Evolutionary conservation across 2,113 vertebrate species (phyloP).

Genomic region (Pachyramphus minor): DNA sequence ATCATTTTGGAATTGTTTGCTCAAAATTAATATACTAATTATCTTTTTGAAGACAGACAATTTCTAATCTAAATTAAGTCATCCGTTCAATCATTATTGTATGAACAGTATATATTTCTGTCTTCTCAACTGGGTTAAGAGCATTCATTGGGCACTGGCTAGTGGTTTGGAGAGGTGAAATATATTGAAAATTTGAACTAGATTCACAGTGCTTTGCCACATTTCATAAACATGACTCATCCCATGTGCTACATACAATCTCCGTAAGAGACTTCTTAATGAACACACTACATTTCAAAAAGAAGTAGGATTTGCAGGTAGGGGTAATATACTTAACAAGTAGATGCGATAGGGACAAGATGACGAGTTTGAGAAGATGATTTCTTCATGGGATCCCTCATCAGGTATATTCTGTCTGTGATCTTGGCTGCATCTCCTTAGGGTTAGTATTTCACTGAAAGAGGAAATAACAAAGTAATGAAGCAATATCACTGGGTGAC

Average conservation of each 20-base stretch:
- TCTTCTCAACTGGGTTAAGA: background rate
- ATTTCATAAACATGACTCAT: background rate
- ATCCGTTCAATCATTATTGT: background rate
- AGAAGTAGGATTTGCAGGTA: background rate
- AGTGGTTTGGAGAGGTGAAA: background rate
- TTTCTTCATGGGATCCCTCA: background rate
- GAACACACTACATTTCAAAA: background rate
- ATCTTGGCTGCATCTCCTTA: background rate
- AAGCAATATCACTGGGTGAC: background rate
- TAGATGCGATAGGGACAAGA: background rate
- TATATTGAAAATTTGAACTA: background rate
- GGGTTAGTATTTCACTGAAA: background rate
- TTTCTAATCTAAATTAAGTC: background rate
- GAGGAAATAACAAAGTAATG: background rate
- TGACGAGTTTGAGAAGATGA: background rate
- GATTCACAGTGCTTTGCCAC: background rate
- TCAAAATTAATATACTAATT: background rate
- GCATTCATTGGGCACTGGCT: background rate
- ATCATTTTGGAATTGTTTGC: background rate
- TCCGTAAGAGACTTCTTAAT: background rate
- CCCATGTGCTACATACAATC: background rate
- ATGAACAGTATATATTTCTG: background rate
- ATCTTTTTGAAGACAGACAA: background rate
- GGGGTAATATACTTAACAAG: background rate
- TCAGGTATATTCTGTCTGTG: background rate